Base-by-base conservation (phyloP, 2,113 vertebrate genomes). In the Vidua chalybeata region DNA sequence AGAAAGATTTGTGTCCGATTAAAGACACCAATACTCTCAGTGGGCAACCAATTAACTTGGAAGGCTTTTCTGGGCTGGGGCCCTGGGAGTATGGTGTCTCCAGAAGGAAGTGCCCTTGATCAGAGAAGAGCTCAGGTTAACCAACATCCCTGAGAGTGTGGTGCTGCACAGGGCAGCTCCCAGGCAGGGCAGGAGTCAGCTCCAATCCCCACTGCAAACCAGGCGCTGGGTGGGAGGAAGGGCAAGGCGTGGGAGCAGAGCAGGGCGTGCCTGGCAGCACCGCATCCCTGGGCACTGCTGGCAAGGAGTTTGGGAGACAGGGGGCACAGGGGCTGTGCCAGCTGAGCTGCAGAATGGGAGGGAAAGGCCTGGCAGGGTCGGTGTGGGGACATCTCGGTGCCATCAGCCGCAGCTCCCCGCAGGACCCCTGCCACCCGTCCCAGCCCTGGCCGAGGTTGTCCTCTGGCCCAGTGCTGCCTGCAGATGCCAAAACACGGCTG, bases 301-400 rank as follows among this genome's bases (percentile, higher is more conserved):
- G 10, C 14, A 5, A 3, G 24, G 37, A 12, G 3, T 2, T 0
- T 5, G 54, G 56, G 28, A 11, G 28, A 1, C 0, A 5, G 22
- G 41, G 46, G n/a, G 28, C 51, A 4, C 3, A n/a, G 33, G 33
- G 54, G 17, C 51, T 4, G 28, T 12, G 52, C 30, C 61, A 21
- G 43, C 48, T 1, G 6, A 4, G 37, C 22, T 8, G 27, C 17
- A 3, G 22, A 21, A 2, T 6, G 3, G 10, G 26, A 31, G 28
- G n/a, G 28, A 31, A 5, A 30, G 30, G 43, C 16, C 58, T 11
- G 46, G 37, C 52, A 45, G 20, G 0, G 12, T 19, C 1, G 18
- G 3, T 4, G 13, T 54, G 81, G 68, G 68, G 49, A 63, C 27
- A 16, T 1, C 58, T 54, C 1, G 1, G 48, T 37, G n/a, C 51